phyloP scores from a whole-genome alignment of 2,888 invertebrate genomes.

The Anoplius nigerrimus region DNA sequence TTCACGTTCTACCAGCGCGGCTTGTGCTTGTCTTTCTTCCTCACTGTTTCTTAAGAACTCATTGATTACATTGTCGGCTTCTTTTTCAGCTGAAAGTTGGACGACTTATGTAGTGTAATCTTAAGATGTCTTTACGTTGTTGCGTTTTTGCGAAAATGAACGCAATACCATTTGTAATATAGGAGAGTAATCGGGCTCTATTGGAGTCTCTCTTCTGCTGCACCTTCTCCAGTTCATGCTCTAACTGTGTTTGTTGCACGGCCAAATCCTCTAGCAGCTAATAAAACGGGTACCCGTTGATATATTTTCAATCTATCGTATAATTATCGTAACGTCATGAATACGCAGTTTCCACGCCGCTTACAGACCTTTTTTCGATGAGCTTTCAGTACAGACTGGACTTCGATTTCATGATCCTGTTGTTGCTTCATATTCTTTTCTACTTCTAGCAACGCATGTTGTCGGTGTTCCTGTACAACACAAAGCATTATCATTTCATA shows the following conservation, averaged over 20 bases:
- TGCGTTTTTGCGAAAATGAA: neutral
- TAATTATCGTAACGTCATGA: neutral
- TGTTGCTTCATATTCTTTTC: slow-evolving; percentile 81
- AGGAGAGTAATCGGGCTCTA: slow-evolving; percentile 63
- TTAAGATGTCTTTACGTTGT: neutral
- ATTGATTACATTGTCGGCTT: slow-evolving; percentile 81
- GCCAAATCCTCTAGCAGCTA: slow-evolving; percentile 78
- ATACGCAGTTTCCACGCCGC: neutral
- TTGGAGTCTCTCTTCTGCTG: slow-evolving; percentile 81
- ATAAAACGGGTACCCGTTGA: neutral
- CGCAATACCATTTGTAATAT: slow-evolving; percentile 65
- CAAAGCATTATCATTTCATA: slow-evolving; percentile 31
- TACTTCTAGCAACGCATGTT: slow-evolving; percentile 77
- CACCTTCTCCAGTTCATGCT: slow-evolving; percentile 82
- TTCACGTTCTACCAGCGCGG: slow-evolving; percentile 80
- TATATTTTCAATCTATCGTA: neutral
- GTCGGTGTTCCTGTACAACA: slow-evolving; percentile 76
- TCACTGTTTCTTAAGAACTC: slow-evolving; percentile 80
- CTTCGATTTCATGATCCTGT: slow-evolving; percentile 80
- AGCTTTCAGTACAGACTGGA: slow-evolving; percentile 80
- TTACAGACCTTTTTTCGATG: slow-evolving; percentile 79
- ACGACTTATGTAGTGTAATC: neutral
- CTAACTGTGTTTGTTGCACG: slow-evolving; percentile 81
- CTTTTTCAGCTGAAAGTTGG: slow-evolving; percentile 78
- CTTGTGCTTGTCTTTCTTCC: slow-evolving; percentile 79